Evolutionary conservation across 2,888 invertebrate genomes (phyloP), one percentile per base, ranked within the genome.

Genomic region (Euphydryas editha): DNA sequence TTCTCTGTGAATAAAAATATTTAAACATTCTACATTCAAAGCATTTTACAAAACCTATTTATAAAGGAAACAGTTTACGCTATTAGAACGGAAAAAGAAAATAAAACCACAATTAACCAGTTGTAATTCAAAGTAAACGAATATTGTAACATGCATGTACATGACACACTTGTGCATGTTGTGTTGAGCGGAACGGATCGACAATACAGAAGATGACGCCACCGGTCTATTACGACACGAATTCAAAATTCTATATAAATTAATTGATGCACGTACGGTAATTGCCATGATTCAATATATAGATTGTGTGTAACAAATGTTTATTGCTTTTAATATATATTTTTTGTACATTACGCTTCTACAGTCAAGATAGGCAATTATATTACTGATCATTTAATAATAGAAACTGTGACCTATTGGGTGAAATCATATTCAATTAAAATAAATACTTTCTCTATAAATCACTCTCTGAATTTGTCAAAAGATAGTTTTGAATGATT

Each of bases 1-100:
- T 79, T 93, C 93, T 77, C 93, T 93, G 82, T 11, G 73, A 75
- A 20, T 17, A 60, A 51, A 46, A 8, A 17, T 4, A 30, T 30
- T 30, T 30, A 30, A 30, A 30, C 39, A 39, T 15, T 39, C 15
- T 10, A 39, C 11, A 15, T 15, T 1, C 11, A 39, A 39, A 39
- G 15, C 11, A 39, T 13, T 39, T 18, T 21, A 20, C 20, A 1
- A 8, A 20, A 47, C 20, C 47, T 13, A 20, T 47, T 47, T 17
- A 1, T 18, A 47, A 18, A 20, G 11, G 20, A 47, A 13, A 18
- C 18, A 11, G 10, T 13, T 21, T 13, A 21, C 18, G 5, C 20
- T 18, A 21, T 47, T 47, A 10, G 11, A 18, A 6, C 20, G 5
- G 13, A 24, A 51, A 51, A 30, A 51, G 13, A 30, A n/a, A 18